Conservation (phyloP, 2,797 vertebrate genomes). For the Phoebastria nigripes region DNA sequence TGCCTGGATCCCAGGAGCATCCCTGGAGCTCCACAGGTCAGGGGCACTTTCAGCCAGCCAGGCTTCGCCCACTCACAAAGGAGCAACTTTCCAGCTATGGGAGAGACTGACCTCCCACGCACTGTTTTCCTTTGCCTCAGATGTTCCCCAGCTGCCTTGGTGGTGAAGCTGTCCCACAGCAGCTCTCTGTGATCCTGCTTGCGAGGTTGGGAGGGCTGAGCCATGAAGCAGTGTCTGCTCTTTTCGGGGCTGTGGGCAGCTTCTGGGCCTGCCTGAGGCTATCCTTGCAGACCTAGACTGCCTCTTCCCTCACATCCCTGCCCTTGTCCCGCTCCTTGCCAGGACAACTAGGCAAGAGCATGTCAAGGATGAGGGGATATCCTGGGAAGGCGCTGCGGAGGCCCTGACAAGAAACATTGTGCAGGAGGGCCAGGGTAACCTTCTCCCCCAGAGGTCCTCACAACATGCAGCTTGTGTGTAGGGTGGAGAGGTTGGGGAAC, state of each 20-base stretch:
- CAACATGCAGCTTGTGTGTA: background rate
- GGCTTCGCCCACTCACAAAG: background rate
- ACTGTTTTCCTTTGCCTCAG: constrained; percentile 2
- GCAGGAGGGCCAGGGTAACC: background rate
- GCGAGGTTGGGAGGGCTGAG: background rate
- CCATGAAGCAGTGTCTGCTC: background rate
- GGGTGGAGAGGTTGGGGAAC: background rate
- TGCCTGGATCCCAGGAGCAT: background rate
- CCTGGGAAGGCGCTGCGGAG: background rate
- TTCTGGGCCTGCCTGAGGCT: background rate
- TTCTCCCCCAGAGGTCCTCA: background rate
- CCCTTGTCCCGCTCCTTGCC: background rate
- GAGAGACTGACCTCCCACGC: background rate
- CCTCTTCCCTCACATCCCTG: background rate
- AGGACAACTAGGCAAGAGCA: background rate
- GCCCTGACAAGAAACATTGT: background rate
- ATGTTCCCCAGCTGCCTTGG: background rate
- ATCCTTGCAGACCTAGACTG: background rate
- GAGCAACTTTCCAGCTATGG: background rate
- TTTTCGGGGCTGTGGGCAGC: background rate
- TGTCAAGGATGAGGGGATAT: background rate
- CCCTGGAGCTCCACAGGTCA: background rate
- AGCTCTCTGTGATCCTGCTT: background rate
- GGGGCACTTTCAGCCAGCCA: background rate
- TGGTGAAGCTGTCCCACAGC: background rate